Evolutionary conservation across 2,888 invertebrate genomes (phyloP), one percentile per base, ranked within the genome.

Genomic region (Andrena camellia): DNA sequence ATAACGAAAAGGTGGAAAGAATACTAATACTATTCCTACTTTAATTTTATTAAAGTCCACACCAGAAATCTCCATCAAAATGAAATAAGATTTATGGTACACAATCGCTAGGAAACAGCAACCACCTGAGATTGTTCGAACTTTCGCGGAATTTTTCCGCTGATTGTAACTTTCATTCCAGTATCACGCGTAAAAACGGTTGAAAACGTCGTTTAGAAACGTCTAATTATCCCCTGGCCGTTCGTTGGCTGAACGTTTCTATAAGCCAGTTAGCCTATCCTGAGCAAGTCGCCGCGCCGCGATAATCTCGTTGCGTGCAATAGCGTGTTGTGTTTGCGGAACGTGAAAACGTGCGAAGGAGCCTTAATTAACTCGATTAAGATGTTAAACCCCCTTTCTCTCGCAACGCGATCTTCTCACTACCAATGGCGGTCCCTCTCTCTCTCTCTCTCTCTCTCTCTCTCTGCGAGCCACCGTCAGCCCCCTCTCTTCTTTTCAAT

Each of bases 281-380:
- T 68, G 20, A 71, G 54, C 78, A 69, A 76, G 71, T 64, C 81
- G 73, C 66, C 76, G 83, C 87, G 75, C 63, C 76, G 83, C 78
- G 83, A 79, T 80, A 88, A 88, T 89, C 86, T 88, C 80, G 75
- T 89, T 83, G 88, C 86, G 88, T 89, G 88, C 88, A 80, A 86
- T 74, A 80, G 85, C 89, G 83, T 88, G 89, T 85, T 86, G 78
- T 89, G 89, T 85, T 86, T 80, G 86, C 79, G 82, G 88, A 86
- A 88, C 85, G 82, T 81, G 86, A 82, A 83, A 89, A 88, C 87
- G 88, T 77, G 86, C 85, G 83, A 86, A 78, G 86, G 73, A 78
- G 83, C 82, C 78, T 90, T 90, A 89, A 87, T 90, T 88, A 89
- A 88, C 85, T 84, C 84, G 89, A 89, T 89, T 90, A 88, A 89